Conservation (phyloP, 2,113 vertebrate species). For the Oplegnathus fasciatus region DNA sequence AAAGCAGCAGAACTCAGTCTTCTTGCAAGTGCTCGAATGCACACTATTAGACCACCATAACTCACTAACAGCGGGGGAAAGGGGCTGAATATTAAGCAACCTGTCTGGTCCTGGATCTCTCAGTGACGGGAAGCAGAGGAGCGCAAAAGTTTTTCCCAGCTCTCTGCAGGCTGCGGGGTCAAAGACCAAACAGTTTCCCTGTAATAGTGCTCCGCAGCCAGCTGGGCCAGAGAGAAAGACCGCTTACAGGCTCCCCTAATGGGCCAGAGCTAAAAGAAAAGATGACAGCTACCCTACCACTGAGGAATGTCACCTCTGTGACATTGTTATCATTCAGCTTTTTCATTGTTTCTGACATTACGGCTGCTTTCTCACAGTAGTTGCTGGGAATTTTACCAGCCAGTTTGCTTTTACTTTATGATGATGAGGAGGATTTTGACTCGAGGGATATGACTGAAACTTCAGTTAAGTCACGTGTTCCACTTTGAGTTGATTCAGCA, state of each 20-base stretch:
- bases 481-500: neutral
- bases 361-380: slow-evolving; percentile 6
- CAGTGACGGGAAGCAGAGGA: slow-evolving; percentile 48
- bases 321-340: slow-evolving; percentile 44
- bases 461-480: neutral
- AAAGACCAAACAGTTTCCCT: slow-evolving; percentile 69
- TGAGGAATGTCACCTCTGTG: slow-evolving; percentile 66
- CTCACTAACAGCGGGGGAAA: slow-evolving; percentile 28
- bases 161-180: slow-evolving; percentile 59
- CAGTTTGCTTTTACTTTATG: neutral
- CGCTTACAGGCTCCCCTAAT: slow-evolving; percentile 49
- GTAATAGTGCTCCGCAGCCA: slow-evolving; percentile 61
- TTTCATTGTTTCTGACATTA: slow-evolving; percentile 17
- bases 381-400: neutral
- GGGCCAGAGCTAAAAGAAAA: slow-evolving; percentile 48
- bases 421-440: neutral
- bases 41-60: slow-evolving; percentile 54
- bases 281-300: slow-evolving; percentile 40
- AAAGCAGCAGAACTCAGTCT: slow-evolving; percentile 17
- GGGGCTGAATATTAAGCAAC: slow-evolving; percentile 47
- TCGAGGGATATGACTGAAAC: neutral
- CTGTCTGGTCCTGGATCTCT: slow-evolving; percentile 32
- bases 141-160: slow-evolving; percentile 53
- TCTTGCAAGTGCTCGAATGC: slow-evolving; percentile 44
- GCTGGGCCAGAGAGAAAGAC: slow-evolving; percentile 53